phyloP scores from a whole-genome alignment of 2,113 vertebrate genomes.

The Sarotherodon lohbergeri region DNA sequence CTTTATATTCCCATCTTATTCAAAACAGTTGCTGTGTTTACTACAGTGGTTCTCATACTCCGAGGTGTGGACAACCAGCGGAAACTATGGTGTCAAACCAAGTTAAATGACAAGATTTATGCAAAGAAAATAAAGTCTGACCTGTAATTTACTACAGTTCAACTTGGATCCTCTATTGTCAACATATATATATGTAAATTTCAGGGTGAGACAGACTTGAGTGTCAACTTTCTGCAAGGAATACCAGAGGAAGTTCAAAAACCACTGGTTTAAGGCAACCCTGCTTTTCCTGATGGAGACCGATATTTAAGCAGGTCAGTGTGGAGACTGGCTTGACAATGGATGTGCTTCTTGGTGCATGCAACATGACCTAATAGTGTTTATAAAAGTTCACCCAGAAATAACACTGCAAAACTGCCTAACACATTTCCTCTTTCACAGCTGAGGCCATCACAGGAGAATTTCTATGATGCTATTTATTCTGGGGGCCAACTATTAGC shows the following conservation, averaged over 20 bases:
- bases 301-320: not conserved
- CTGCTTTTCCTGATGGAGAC: not conserved
- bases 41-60: constrained; percentile 1
- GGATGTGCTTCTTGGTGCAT: not conserved
- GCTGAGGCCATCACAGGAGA: not conserved
- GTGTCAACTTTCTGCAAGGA: not conserved
- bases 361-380: not conserved
- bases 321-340: not conserved
- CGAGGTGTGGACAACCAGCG: not conserved
- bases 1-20: not conserved
- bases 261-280: constrained; percentile 21
- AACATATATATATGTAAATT: not conserved
- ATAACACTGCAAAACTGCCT: not conserved
- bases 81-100: not conserved
- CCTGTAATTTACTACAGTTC: not conserved
- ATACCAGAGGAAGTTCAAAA: not conserved
- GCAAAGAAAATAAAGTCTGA: not conserved
- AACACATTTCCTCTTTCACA: not conserved
- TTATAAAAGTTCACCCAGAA: not conserved
- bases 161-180: not conserved
- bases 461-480: not conserved
- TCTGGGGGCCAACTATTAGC: not conserved
- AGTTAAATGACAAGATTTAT: not conserved
- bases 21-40: constrained; percentile 10
- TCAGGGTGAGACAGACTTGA: not conserved